Base-by-base conservation (phyloP, 2,113 vertebrate genomes). In the Apeltes quadracus region DNA sequence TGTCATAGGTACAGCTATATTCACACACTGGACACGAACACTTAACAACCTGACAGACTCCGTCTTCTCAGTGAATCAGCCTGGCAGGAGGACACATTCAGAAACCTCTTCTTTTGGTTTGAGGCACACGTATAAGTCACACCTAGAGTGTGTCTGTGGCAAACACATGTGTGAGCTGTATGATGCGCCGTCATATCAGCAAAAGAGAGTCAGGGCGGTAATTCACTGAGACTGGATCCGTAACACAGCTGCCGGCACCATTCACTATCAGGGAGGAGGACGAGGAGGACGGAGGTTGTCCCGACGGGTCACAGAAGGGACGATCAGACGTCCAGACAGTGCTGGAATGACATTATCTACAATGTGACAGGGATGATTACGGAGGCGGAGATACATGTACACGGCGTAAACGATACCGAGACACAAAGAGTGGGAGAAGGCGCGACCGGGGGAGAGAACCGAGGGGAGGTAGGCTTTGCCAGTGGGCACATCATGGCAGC, bases 1-100 rank as follows among this genome's bases (percentile, higher is more conserved):
- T 0, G 94, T 99, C 79, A 95, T 98, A 25, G 97, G 97, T 98
- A 87, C 4, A 43, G 63, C 78, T 61, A 41, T 55, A 50, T 53
- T 72, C 65, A 59, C 65, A 71, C 25, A 29, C 43, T 72, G 50
- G 66, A 76, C 69, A 41, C 68, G 68, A 22, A 22, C 36, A 20
- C 61, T 39, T 51, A 65, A 77, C 32, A 76, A 78, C 48, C 77
- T 78, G 82, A 79, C 67, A 86, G 65, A 82, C 82, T 84, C 72
- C 71, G 61, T 73, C 84, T 55, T 70, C 27, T 81, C 69, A 4
- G 36, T 83, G 82, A 85, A 59, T 59, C 65, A 72, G 57, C 76
- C 69, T 74, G 69, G 50, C 75, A 82, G 68, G 71, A 67, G 44
- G 71, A 74, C 74, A 72, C 69, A 66, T 68, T 72, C 68, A 54